A percentile compares a stretch with the other conserved stretches of the same genome.
These are phyloP conservation scores for Panagrolaimus sp. DNA, from an alignment of 1,140 invertebrate species.

Conservation along the genomic window DNA sequence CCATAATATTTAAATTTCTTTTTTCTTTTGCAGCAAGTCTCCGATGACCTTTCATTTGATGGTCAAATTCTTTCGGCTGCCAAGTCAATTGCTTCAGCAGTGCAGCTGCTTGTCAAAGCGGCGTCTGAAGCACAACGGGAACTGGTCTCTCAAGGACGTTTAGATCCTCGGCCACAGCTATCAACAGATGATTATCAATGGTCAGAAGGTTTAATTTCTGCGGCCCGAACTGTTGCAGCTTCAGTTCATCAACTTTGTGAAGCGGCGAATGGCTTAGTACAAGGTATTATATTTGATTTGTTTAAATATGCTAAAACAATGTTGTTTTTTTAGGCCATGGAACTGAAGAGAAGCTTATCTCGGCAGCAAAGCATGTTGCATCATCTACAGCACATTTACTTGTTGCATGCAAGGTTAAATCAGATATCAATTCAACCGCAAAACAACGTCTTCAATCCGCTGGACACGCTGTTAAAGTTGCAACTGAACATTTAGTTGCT, in stretches of 20 bases:
- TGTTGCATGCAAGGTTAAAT: conserved; percentile 96
- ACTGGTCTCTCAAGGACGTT: conserved; percentile 51
- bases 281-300: too few relatives aligned
- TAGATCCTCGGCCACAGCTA: conserved; percentile 37
- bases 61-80: conserved; percentile 97
- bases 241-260: conserved; percentile 94
- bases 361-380: conserved; percentile 89
- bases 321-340: too few relatives aligned
- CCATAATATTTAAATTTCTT: background rate
- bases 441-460: conserved; percentile 84
- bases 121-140: conserved; percentile 90
- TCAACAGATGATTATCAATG: conserved; percentile 86
- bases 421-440: conserved; percentile 84
- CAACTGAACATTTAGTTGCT: conserved; percentile 88
- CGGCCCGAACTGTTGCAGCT: conserved; percentile 83
- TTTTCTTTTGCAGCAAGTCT: conserved; percentile 63
- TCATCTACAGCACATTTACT: conserved; percentile 90
- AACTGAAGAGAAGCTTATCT: conserved; percentile 89
- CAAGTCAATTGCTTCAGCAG: conserved; percentile 92
- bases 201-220: conserved; percentile 91
- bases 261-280: conserved; percentile 89
- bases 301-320: too few relatives aligned
- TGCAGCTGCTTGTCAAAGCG: conserved; percentile 87
- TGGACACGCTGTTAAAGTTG: conserved; percentile 91
- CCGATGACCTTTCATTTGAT: conserved; percentile 78